A percentile compares a stretch with the other conserved stretches of the same genome.
Conservation (phyloP, 2,113 vertebrate species). For the Merops nubicus region DNA sequence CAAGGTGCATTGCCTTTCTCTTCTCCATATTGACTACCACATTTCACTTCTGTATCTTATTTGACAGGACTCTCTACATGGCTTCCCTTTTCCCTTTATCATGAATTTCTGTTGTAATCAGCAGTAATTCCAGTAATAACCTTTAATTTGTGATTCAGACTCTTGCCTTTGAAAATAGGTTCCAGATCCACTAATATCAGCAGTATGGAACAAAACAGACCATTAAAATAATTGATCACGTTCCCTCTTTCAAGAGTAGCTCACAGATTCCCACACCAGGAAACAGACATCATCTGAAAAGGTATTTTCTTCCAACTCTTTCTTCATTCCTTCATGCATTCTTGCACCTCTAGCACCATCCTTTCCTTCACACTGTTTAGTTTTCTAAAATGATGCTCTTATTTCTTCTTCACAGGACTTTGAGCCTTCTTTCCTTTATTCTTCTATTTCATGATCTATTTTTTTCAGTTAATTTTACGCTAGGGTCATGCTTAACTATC, state of each 20-base stretch:
- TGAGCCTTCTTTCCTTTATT: not conserved
- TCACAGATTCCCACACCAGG: not conserved
- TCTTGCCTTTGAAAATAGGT: constrained; percentile 19
- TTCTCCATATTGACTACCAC: not conserved
- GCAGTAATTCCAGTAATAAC: constrained; percentile 27
- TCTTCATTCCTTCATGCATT: not conserved
- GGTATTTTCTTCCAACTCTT: not conserved
- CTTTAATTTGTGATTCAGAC: constrained; percentile 28
- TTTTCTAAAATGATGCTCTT: not conserved
- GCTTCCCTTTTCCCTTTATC: not conserved
- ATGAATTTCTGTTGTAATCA: not conserved
- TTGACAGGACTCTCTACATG: not conserved
- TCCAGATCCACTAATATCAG: constrained; percentile 28
- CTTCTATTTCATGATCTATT: not conserved
- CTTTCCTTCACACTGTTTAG: not conserved
- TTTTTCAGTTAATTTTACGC: not conserved
- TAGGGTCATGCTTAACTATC: not conserved
- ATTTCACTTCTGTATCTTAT: constrained; percentile 6
- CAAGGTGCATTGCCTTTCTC: not conserved
- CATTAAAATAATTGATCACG: constrained; percentile 29
- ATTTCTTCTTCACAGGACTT: not conserved
- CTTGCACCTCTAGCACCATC: not conserved
- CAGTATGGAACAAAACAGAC: not conserved
- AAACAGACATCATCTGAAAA: not conserved
- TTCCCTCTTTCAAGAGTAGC: not conserved